Evolutionary conservation across 2,113 vertebrate genomes (phyloP).

Genomic region (Chaenocephalus aceratus): DNA sequence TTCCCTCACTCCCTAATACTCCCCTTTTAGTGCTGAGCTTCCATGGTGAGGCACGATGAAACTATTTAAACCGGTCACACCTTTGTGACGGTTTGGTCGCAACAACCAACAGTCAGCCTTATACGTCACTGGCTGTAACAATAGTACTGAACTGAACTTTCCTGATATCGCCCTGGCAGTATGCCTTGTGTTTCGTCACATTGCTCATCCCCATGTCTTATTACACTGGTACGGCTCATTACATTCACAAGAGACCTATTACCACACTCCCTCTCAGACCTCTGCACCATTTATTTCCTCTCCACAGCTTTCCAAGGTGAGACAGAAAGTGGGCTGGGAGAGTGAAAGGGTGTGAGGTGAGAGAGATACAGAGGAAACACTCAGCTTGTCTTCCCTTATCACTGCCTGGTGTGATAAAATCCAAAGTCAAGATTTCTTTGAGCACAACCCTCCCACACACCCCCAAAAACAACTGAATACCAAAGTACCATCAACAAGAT

Average conservation of each 20-base stretch:
- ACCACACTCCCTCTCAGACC: slow-evolving; percentile 47
- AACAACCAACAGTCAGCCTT: neutral
- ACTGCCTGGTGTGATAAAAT: slow-evolving; percentile 55
- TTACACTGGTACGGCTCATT: slow-evolving; percentile 44
- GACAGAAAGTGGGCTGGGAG: slow-evolving; percentile 39
- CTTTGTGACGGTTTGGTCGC: neutral
- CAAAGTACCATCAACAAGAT: slow-evolving; percentile 8
- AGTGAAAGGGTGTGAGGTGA: slow-evolving; percentile 27
- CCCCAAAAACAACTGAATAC: slow-evolving; percentile 12
- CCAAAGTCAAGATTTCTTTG: slow-evolving; percentile 52
- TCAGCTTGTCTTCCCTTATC: slow-evolving; percentile 65
- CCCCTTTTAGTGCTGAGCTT: neutral
- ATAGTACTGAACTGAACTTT: neutral
- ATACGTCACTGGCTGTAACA: neutral
- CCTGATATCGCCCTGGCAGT: neutral
- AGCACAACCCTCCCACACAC: slow-evolving; percentile 7
- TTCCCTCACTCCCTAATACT: slow-evolving; percentile 11
- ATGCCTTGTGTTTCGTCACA: neutral
- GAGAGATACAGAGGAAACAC: neutral
- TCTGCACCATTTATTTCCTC: slow-evolving; percentile 24
- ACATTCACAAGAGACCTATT: slow-evolving; percentile 23
- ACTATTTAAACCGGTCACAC: slow-evolving; percentile 7
- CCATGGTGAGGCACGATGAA: slow-evolving; percentile 24
- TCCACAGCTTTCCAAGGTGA: slow-evolving; percentile 43
- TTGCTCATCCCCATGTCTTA: slow-evolving; percentile 6